Conservation (phyloP, 2,888 invertebrate species). For the Hydrotaea diabolus region DNA sequence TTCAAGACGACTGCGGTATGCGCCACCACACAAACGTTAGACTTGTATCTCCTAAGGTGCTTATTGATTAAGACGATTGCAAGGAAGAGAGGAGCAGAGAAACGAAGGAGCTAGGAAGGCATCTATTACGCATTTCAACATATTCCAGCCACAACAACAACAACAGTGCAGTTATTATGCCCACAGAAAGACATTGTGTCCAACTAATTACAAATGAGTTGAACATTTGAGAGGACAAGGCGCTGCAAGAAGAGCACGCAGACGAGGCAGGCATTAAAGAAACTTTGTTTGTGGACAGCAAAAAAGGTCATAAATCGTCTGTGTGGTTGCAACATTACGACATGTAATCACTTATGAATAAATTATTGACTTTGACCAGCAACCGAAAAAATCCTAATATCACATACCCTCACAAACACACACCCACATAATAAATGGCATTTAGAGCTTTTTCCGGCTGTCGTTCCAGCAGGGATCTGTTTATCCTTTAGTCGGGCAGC, state of each 20-base stretch:
- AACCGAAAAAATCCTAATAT: slow-evolving; percentile 13
- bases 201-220: slow-evolving; percentile 8
- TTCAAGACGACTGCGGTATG: not conserved
- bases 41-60: slow-evolving; percentile 48
- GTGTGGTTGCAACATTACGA: slow-evolving; percentile 78
- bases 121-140: not conserved
- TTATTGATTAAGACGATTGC: slow-evolving; percentile 18
- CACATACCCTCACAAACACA: slow-evolving; percentile 42
- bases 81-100: not conserved
- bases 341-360: slow-evolving; percentile 81
- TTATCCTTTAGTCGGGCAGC: slow-evolving; percentile 17
- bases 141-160: not conserved
- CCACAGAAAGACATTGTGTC: slow-evolving; percentile 23
- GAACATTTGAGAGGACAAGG: not conserved
- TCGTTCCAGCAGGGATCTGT: not conserved
- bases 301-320: slow-evolving; percentile 79
- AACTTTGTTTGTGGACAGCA: slow-evolving; percentile 16
- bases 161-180: too few relatives aligned
- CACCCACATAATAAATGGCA: not conserved
- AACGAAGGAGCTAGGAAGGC: not conserved
- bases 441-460: not conserved
- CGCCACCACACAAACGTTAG: too few relatives aligned
- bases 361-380: slow-evolving; percentile 75
- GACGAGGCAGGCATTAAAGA: slow-evolving; percentile 6
- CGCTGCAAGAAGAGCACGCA: not conserved